Evolutionary conservation across 2,113 vertebrate genomes (phyloP).

Genomic region (Laterallus jamaicensis): DNA sequence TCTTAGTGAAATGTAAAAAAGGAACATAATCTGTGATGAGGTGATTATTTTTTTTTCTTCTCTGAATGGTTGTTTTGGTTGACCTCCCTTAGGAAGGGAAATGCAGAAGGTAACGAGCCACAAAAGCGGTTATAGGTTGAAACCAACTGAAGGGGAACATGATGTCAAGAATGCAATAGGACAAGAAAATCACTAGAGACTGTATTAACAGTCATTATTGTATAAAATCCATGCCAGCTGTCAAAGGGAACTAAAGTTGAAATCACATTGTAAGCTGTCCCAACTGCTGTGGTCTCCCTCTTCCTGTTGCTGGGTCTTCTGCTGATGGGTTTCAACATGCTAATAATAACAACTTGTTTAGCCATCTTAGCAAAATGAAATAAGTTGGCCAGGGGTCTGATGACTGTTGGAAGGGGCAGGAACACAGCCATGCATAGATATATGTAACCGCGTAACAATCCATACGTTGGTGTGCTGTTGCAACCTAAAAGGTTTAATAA

Average conservation of each 20-base stretch:
- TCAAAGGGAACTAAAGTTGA: background rate
- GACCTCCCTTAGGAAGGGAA: background rate
- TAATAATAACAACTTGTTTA: background rate
- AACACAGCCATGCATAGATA: background rate
- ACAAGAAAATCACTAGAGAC: background rate
- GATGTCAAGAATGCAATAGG: accelerated
- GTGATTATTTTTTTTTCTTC: background rate
- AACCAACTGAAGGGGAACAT: background rate
- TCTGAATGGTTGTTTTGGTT: background rate
- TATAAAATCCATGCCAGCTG: background rate
- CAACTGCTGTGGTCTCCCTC: background rate
- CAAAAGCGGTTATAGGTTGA: background rate
- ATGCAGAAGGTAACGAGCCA: background rate
- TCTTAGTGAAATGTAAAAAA: background rate
- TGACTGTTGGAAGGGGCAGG: background rate
- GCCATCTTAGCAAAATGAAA: background rate
- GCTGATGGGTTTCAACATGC: background rate
- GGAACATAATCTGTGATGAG: background rate
- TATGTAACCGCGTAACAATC: background rate
- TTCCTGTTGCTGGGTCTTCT: background rate
- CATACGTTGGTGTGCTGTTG: background rate
- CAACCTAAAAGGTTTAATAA: background rate
- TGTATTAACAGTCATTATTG: background rate
- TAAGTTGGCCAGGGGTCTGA: background rate
- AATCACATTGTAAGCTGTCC: background rate